A percentile compares a stretch with the other conserved stretches of the same genome.
phyloP scores from a whole-genome alignment of 30 jellyfish, hydroid and myxozoan species.

The Cassiopea andromeda region DNA sequence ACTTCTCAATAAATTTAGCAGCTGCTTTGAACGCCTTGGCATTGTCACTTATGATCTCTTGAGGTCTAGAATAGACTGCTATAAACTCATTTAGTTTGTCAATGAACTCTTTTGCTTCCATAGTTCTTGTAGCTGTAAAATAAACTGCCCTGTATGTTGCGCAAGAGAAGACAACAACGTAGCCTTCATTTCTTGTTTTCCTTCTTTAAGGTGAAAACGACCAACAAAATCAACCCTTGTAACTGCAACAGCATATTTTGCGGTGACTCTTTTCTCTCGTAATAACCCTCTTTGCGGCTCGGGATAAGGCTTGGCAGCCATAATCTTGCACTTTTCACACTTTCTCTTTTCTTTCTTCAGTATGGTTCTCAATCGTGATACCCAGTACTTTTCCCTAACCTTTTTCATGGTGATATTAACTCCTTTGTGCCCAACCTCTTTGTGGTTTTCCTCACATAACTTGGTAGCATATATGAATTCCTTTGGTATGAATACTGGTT shows the following conservation, averaged over 20 bases:
- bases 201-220: conserved; percentile 25
- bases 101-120: conserved; percentile 42
- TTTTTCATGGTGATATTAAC: conserved; percentile 42
- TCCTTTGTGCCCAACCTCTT: conserved; percentile 44
- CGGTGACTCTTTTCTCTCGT: conserved; percentile 31
- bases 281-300: conserved; percentile 16
- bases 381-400: conserved; percentile 43
- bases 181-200: conserved; percentile 4
- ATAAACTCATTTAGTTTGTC: conserved; percentile 44
- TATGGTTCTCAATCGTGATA: conserved; percentile 40
- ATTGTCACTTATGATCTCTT: conserved; percentile 59
- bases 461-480: conserved; percentile 20
- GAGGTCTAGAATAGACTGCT: conserved; percentile 48
- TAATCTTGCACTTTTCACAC: conserved; percentile 44
- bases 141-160: conserved; percentile 47
- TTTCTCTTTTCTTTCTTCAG: conserved; percentile 31
- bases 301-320: conserved; percentile 57
- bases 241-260: conserved; percentile 46
- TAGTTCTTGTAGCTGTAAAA: conserved; percentile 19
- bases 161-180: conserved; percentile 30
- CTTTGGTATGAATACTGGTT: conserved; percentile 40
- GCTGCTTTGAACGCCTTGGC: conserved; percentile 64
- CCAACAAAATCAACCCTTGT: conserved; percentile 67
- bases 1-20: conserved; percentile 34
- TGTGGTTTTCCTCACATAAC: conserved; percentile 29